Base-by-base conservation (phyloP, 2,797 vertebrate genomes). In the Lemur catta region DNA sequence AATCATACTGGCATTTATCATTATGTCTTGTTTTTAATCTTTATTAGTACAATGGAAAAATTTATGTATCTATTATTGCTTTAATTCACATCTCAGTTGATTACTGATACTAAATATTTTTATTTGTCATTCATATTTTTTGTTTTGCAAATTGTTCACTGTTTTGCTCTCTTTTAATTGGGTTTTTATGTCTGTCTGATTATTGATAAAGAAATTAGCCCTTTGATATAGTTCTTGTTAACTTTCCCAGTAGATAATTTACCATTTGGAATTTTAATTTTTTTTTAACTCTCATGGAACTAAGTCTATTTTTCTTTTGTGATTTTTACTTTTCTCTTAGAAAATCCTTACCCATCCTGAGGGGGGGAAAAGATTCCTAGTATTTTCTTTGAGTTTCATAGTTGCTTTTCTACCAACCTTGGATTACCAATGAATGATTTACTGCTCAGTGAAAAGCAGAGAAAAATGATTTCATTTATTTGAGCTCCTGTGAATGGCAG, bases 391-490 rank as follows among this genome's bases (percentile, higher is more conserved):
- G 97, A 94, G 74, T 95, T 96, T 87, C 80, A 57, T 67, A 93
- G 80, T 71, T 94, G 94, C 84, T 96, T 89, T 97, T 92, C 86
- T 93, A 87, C 76, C 52, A 93, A 20, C 72, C 71, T 97, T 93
- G 92, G 89, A 97, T 96, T 94, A 92, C 93, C 80, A 94, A 52
- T 97, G 96, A 93, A 52, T 97, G 97, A 97, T 97, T 97, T 97
- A 96, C 95, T 97, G 91, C 94, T 95, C 95, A 94, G 91, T 95
- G 89, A 96, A 97, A 97, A 97, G 89, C 84, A 97, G 95, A 95
- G 94, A 97, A 97, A 97, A 98, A 97, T 94, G 86, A 97, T 97
- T 97, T 97, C 97, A 97, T 96, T 97, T 97, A 97, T 96, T 94
- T 97, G 97, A 97, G 97, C 76, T 89, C 96, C 93, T 98, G 96